Percentiles rank a stretch among this genome's conserved stretches.
Evolutionary conservation across 2,113 vertebrate species (phyloP).

Genomic region (Uria aalge): DNA sequence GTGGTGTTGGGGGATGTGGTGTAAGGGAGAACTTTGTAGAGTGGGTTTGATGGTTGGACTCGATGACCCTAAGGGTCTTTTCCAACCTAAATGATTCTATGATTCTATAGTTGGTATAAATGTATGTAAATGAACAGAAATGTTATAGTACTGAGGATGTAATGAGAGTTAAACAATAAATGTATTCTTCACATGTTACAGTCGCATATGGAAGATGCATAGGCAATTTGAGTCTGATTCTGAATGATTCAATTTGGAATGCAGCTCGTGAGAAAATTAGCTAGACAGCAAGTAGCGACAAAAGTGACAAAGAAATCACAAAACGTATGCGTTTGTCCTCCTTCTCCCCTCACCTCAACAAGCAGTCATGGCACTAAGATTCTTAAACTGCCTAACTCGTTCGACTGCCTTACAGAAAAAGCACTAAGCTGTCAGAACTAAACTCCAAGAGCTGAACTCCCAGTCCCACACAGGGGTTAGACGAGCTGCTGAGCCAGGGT

Average conservation of each 20-base stretch:
- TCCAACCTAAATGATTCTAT: no score
- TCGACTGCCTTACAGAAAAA: not conserved
- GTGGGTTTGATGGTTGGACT: no score
- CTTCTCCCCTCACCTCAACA: not conserved
- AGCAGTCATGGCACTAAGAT: not conserved
- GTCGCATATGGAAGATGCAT: not conserved
- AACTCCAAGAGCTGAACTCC: not conserved
- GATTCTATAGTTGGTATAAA: not conserved
- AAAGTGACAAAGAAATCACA: not conserved
- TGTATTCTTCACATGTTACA: not conserved
- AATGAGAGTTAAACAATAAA: not conserved
- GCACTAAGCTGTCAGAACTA: not conserved
- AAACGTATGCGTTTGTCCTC: not conserved
- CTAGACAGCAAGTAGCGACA: not conserved
- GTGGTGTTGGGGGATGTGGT: no score
- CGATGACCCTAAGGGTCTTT: no score
- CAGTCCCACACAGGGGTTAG: not conserved
- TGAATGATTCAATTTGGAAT: not conserved
- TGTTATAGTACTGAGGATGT: not conserved
- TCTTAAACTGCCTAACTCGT: not conserved
- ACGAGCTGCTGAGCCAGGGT: not conserved
- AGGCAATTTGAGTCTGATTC: not conserved
- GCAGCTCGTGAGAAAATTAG: not conserved
- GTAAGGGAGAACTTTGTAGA: no score
- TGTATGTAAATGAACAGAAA: not conserved